Percentiles rank a stretch among this genome's conserved stretches.
These are phyloP conservation scores for Silurus aristotelis DNA, from an alignment of 2,797 vertebrate species.

Conservation along the genomic window DNA sequence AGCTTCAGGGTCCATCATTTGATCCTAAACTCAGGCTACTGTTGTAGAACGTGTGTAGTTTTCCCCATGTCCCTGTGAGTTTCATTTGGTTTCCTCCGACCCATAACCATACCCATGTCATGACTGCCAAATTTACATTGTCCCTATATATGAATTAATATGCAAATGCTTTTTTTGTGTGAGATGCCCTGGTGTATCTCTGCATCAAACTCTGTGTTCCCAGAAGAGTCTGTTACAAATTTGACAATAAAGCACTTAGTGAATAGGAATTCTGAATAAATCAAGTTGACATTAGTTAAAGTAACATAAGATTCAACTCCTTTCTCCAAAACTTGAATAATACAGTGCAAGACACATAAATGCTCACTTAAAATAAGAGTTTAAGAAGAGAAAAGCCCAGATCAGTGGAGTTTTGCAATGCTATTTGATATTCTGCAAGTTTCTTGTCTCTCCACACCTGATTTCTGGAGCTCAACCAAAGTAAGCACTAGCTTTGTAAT, in stretches of 20 bases:
- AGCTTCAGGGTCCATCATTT: background rate
- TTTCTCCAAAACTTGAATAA: background rate
- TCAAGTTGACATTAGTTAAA: background rate
- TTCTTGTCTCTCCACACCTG: too few species aligned
- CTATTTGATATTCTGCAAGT: too few species aligned
- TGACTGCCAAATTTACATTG: background rate
- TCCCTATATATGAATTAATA: background rate
- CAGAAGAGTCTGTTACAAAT: too few species aligned
- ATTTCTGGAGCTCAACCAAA: too few species aligned
- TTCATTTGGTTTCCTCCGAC: background rate
- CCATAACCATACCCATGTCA: too few species aligned
- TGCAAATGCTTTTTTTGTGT: background rate
- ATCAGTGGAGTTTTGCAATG: too few species aligned
- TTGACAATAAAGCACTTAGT: background rate
- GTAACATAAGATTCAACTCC: background rate
- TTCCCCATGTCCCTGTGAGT: background rate
- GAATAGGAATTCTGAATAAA: background rate
- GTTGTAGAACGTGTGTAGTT: background rate
- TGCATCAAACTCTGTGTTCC: background rate
- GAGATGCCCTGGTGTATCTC: background rate
- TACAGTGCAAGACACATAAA: too few species aligned
- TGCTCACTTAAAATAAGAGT: too few species aligned
- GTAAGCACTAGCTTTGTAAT: too few species aligned
- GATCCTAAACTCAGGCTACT: background rate
- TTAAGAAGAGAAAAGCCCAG: too few species aligned